Percentiles rank a stretch among this genome's conserved stretches.
These are phyloP conservation scores for Netelia melanura DNA, from an alignment of 2,888 invertebrate genomes.

Conservation along the genomic window DNA sequence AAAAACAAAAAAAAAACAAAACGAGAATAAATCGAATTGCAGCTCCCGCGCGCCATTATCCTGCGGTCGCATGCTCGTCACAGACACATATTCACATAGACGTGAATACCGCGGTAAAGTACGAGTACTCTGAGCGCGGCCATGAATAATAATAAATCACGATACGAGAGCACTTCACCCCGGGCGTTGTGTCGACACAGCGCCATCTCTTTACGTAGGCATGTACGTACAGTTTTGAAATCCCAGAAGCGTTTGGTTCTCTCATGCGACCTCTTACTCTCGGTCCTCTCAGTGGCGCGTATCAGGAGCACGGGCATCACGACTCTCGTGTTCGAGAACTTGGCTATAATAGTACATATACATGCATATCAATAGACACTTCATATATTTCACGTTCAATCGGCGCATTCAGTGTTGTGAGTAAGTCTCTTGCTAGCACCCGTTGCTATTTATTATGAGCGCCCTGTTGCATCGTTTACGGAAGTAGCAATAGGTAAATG, in stretches of 20 bases:
- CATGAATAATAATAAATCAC: slow-evolving; percentile 75
- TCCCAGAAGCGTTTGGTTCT: slow-evolving; percentile 38
- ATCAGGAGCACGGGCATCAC: slow-evolving; percentile 81
- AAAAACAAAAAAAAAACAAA: slow-evolving; percentile 25
- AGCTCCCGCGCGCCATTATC: slow-evolving; percentile 65
- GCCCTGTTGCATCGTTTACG: slow-evolving; percentile 61
- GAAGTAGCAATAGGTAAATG: slow-evolving; percentile 62
- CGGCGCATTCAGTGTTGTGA: slow-evolving; percentile 31
- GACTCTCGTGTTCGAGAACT: slow-evolving; percentile 79
- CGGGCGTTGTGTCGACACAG: slow-evolving; percentile 52
- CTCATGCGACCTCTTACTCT: slow-evolving; percentile 6
- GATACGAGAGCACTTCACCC: slow-evolving; percentile 65
- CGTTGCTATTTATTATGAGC: slow-evolving; percentile 62
- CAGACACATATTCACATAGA: slow-evolving; percentile 28
- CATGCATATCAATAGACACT: slow-evolving; percentile 71
- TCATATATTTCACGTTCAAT: slow-evolving; percentile 63
- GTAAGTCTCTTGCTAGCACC: slow-evolving; percentile 31
- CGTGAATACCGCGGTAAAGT: slow-evolving; percentile 23
- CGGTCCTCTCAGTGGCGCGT: slow-evolving; percentile 64
- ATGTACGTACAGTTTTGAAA: slow-evolving; percentile 33
- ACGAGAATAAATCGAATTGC: slow-evolving; percentile 67
- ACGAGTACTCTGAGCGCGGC: slow-evolving; percentile 53
- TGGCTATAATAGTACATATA: slow-evolving; percentile 69
- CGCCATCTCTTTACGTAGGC: slow-evolving; percentile 30
- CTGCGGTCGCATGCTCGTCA: slow-evolving; percentile 57